Evolutionary conservation across 2,888 invertebrate species (phyloP), one percentile per base, ranked within the genome.

Genomic region (Andrena bucephala): DNA sequence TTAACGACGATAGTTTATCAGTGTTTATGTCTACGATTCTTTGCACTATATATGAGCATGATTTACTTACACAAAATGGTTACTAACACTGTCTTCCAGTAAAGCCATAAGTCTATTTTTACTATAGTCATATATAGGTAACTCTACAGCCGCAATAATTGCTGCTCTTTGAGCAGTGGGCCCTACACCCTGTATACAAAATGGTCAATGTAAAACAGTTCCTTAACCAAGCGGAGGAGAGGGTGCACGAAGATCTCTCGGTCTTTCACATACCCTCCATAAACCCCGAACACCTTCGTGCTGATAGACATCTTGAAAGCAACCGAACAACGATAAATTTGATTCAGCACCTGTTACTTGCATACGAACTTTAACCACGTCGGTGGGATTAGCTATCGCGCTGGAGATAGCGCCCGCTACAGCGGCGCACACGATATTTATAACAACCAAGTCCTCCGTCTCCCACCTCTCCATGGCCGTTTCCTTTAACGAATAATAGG

Each of bases 301-400:
- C 82, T 95, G 95, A 94, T 98, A 98, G 79, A 99, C 97, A 91
- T 97, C 97, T 78, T 95, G 94, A 94, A 99, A 98, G 90, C 98
- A 97, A n/a, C 96, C 95, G 57, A 97, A 94, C 87, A 99, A 94
- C 2, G 94, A 92, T 57, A 92, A 86, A 77, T 94, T 92, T 59
- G 94, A 89, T 65, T 93, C 91, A 27, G 93, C 89, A 65, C 95
- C 95, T 67, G 94, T 94, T 29, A 97, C 97, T 95, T 99, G 99
- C 98, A 99, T 98, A 81, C 99, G 96, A 85, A 99, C 99, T 96
- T 99, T 99, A 48, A 99, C 95, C 63, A 99, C 98, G 95, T 99
- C 99, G 0, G 99, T 99, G 16, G 99, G 99, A 95, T 98, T 99
- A 71, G 99, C 99, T 90, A 99, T 97, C n/a, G 98, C 97, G 92